Percentiles rank a stretch among this genome's conserved stretches.
Evolutionary conservation across 2,888 invertebrate species (phyloP).

Genomic region (Sphecodes monilicornis): DNA sequence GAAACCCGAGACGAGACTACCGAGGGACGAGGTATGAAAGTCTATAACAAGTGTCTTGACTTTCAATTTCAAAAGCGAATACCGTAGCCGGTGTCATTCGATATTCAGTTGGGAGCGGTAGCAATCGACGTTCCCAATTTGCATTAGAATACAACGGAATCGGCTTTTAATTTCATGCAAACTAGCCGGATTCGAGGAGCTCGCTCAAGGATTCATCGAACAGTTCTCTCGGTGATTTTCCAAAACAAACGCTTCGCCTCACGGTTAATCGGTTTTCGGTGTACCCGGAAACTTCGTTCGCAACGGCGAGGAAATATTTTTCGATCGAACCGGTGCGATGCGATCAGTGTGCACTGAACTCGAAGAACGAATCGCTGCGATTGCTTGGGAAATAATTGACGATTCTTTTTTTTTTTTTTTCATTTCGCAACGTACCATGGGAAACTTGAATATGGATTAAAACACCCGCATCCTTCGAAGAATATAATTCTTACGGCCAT

Average conservation of each 20-base stretch:
- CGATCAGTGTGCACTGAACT: slow-evolving; percentile 22
- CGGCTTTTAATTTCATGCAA: slow-evolving; percentile 7
- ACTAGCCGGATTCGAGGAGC: slow-evolving; percentile 1
- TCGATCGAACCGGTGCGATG: not conserved
- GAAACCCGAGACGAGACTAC: not conserved
- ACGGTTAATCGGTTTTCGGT: slow-evolving; percentile 45
- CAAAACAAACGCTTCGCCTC: not conserved
- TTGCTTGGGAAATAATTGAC: not conserved
- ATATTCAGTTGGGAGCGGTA: not conserved
- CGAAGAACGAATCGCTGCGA: not conserved
- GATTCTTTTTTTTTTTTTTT: not conserved
- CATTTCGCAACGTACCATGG: not conserved
- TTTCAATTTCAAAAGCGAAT: slow-evolving; percentile 36
- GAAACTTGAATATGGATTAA: not conserved
- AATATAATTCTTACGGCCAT: not conserved
- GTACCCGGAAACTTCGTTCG: slow-evolving; percentile 21
- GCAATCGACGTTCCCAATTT: slow-evolving; percentile 7
- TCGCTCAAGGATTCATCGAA: not conserved
- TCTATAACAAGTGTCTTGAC: slow-evolving; percentile 9
- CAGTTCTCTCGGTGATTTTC: slow-evolving; percentile 3
- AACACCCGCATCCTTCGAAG: not conserved
- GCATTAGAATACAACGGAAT: not conserved
- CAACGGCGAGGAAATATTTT: not conserved
- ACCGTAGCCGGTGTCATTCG: not conserved
- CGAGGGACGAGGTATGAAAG: not conserved